Percentiles rank a stretch among this genome's conserved stretches.
phyloP scores from a whole-genome alignment of 2,113 vertebrate species.

The Pachycephala philippinensis region DNA sequence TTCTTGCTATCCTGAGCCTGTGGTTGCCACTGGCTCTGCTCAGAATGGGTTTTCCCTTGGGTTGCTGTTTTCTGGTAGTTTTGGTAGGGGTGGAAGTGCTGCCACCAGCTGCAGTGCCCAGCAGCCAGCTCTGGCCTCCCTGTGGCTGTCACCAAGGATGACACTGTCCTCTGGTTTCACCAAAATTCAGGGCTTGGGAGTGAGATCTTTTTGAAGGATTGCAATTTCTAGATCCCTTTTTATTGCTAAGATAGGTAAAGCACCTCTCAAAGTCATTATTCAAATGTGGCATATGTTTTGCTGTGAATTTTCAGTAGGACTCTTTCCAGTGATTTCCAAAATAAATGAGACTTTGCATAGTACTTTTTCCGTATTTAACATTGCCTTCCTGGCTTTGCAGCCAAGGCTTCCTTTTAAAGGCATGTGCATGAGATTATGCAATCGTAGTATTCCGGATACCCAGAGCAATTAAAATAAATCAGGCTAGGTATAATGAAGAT shows the following conservation, averaged over 20 bases:
- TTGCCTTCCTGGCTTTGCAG: slow-evolving; percentile 26
- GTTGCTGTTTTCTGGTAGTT: not conserved
- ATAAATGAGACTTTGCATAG: slow-evolving; percentile 42
- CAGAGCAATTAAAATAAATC: slow-evolving; percentile 69
- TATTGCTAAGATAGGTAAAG: not conserved
- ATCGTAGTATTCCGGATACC: slow-evolving; percentile 48
- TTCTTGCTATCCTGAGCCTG: not conserved
- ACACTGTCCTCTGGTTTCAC: not conserved
- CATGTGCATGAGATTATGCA: slow-evolving; percentile 57
- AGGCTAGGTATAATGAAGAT: slow-evolving; percentile 66
- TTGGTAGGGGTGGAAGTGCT: not conserved
- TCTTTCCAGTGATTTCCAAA: slow-evolving; percentile 50
- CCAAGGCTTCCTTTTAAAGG: slow-evolving; percentile 64
- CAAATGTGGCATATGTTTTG: slow-evolving; percentile 36
- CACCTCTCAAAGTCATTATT: slow-evolving; percentile 26
- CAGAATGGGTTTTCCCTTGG: not conserved
- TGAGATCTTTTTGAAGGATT: not conserved
- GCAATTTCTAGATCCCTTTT: not conserved
- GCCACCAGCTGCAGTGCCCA: rapidly evolving
- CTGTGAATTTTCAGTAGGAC: slow-evolving; percentile 29
- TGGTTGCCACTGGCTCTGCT: not conserved
- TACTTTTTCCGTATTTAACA: slow-evolving; percentile 45
- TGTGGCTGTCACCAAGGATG: not conserved
- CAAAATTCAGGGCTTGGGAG: not conserved
- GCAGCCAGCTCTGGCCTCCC: not conserved